Evolutionary conservation across 2,797 vertebrate genomes (phyloP), one percentile per base, ranked within the genome.

Genomic region (Antennarius maculatus): DNA sequence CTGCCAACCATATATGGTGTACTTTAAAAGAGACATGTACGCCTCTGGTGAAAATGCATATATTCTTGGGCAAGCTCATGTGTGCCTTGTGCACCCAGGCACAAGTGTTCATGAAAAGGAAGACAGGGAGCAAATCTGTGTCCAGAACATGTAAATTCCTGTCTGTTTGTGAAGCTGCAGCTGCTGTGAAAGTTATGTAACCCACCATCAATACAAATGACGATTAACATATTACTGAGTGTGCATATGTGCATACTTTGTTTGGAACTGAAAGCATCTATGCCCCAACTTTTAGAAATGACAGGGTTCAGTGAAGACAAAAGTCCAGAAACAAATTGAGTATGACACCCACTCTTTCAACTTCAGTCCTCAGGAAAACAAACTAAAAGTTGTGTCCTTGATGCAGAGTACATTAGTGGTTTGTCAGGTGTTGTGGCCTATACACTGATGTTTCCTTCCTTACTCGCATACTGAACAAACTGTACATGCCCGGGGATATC

Each of bases 71-170:
- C 50, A 69, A 4, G 5, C 31, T 5, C 31, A 34, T 5, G 5
- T 34, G 31, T 34, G 31, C 7, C 31, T 47, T 47, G 14, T n/a
- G 23, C 39, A 61, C 18, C 12, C 9, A 10, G 42, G 18, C 54
- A 42, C 61, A 63, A 5, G 9, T 34, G 31, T 34, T 34, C 23
- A 51, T 45, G 54, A 52, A 48, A 4, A 52, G 37, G 54, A 3
- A 59, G 28, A 56, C 10, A 14, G 17, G 78, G 61, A 69, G 46
- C 46, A 27, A 75, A 75, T 61, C 62, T 34, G 50, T 61, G 65
- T 74, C 71, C 80, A 70, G 69, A 82, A 85, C 87, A 83, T 88
- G 89, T 89, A 81, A 82, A 89, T 89, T 91, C 89, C 82, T 90
- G 86, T 87, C 71, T 84, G 79, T 76, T 85, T 87, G 84, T 76